phyloP scores from a whole-genome alignment of 2,888 invertebrate species.

The Cephus runcator region DNA sequence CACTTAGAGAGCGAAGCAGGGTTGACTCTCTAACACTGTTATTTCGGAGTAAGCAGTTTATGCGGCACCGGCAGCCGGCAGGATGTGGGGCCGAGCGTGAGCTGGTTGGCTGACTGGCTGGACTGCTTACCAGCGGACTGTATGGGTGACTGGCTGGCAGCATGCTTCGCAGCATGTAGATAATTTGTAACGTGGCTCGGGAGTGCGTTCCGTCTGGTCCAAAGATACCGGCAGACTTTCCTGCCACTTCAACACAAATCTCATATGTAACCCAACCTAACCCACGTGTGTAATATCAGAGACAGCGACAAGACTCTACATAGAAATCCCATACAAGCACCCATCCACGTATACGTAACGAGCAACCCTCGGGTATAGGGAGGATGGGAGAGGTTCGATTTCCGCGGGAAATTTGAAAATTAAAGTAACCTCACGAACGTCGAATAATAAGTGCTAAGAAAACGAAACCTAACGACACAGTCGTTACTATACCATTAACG shows the following conservation, averaged over 20 bases:
- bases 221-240: background rate
- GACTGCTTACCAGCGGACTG: background rate
- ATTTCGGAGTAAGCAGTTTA: constrained; percentile 26
- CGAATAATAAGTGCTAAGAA: background rate
- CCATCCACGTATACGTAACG: background rate
- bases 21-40: constrained; percentile 31
- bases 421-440: background rate
- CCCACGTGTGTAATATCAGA: background rate
- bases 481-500: background rate
- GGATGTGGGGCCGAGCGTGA: background rate
- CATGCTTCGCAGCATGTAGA: background rate
- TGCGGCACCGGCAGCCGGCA: constrained; percentile 1
- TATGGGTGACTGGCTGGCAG: background rate
- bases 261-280: background rate
- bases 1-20: constrained; percentile 28
- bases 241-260: background rate
- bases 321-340: background rate
- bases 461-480: background rate
- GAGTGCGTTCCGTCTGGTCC: background rate
- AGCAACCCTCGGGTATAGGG: background rate
- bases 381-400: background rate
- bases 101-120: background rate
- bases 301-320: background rate
- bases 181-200: background rate
- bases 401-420: background rate